Evolutionary conservation across 2,797 vertebrate genomes (phyloP).

Genomic region (Rhodeus uyekii): DNA sequence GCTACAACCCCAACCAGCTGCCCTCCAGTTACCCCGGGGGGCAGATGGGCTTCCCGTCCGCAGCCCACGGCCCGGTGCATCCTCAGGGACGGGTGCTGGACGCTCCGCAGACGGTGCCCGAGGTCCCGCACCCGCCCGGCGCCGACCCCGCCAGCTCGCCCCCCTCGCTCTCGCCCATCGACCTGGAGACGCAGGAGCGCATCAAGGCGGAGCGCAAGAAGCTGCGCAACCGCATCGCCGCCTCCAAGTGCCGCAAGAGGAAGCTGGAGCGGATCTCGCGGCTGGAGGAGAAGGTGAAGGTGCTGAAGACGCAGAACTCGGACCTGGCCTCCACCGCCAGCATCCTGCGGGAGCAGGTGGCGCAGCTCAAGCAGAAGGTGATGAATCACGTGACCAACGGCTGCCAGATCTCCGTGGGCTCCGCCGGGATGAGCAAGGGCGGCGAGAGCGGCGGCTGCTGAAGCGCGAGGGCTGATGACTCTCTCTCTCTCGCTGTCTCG

Average conservation of each 20-base stretch:
- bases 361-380: conserved; percentile 87
- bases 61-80: conserved; percentile 61
- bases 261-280: conserved; percentile 88
- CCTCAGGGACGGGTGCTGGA: conserved; percentile 73
- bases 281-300: conserved; percentile 88
- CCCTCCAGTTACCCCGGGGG: conserved; percentile 65
- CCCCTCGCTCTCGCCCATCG: conserved; percentile 80
- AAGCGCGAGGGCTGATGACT: conserved; percentile 48
- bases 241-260: conserved; percentile 88
- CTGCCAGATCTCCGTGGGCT: conserved; percentile 79
- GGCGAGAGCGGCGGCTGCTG: conserved; percentile 75
- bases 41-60: conserved; percentile 62
- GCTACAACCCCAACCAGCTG: conserved; percentile 77
- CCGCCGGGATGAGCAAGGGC: conserved; percentile 62
- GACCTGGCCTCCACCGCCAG: conserved; percentile 86
- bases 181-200: conserved; percentile 85
- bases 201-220: conserved; percentile 89
- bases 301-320: conserved; percentile 86
- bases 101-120: conserved; percentile 86
- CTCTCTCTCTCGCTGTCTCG: conserved; percentile 16
- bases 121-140: conserved; percentile 73
- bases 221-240: conserved; percentile 87
- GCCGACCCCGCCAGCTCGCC: conserved; percentile 75
- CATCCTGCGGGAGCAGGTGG: conserved; percentile 84
- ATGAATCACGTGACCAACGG: conserved; percentile 87